A percentile compares a stretch with the other conserved stretches of the same genome.
Conservation (phyloP, 2,888 invertebrate genomes). For the Drosophila villosipedis region DNA sequence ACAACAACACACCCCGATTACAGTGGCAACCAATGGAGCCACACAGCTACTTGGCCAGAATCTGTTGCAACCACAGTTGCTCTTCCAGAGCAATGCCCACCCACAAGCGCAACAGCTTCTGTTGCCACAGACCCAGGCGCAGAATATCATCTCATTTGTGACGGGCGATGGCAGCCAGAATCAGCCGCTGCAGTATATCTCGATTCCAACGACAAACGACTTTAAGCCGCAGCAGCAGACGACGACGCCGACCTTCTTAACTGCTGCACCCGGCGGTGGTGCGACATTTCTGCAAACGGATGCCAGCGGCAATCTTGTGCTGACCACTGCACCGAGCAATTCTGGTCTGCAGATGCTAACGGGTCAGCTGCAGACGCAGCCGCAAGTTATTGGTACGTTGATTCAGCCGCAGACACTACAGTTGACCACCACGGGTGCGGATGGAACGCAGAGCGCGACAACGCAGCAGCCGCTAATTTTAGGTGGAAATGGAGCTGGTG, state of each 20-base stretch:
- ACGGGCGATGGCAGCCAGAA: slow-evolving; percentile 83
- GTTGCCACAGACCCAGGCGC: slow-evolving; percentile 84
- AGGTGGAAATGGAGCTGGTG: slow-evolving; percentile 51
- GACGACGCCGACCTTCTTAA: slow-evolving; percentile 86
- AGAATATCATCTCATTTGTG: slow-evolving; percentile 86
- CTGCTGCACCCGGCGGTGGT: slow-evolving; percentile 85
- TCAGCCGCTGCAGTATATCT: slow-evolving; percentile 92
- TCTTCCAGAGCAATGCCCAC: slow-evolving; percentile 73
- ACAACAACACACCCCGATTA: slow-evolving; percentile 58
- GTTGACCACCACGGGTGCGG: slow-evolving; percentile 86
- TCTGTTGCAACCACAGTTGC: slow-evolving; percentile 68
- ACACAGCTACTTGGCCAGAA: slow-evolving; percentile 69
- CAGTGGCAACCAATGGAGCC: slow-evolving; percentile 59
- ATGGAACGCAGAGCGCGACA: slow-evolving; percentile 45
- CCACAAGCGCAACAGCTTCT: slow-evolving; percentile 71
- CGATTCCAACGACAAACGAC: slow-evolving; percentile 87
- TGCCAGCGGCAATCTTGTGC: slow-evolving; percentile 87
- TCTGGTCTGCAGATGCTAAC: slow-evolving; percentile 87
- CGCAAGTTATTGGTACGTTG: slow-evolving; percentile 88
- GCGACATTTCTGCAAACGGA: slow-evolving; percentile 88
- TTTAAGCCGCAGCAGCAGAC: slow-evolving; percentile 85
- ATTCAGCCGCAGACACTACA: slow-evolving; percentile 88
- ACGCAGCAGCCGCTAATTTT: slow-evolving; percentile 77
- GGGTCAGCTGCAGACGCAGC: slow-evolving; percentile 86
- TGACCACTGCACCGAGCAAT: slow-evolving; percentile 86